Percentiles rank a stretch among this genome's conserved stretches.
Conservation (phyloP, 2,113 vertebrate genomes). For the Corydoras sp. region DNA sequence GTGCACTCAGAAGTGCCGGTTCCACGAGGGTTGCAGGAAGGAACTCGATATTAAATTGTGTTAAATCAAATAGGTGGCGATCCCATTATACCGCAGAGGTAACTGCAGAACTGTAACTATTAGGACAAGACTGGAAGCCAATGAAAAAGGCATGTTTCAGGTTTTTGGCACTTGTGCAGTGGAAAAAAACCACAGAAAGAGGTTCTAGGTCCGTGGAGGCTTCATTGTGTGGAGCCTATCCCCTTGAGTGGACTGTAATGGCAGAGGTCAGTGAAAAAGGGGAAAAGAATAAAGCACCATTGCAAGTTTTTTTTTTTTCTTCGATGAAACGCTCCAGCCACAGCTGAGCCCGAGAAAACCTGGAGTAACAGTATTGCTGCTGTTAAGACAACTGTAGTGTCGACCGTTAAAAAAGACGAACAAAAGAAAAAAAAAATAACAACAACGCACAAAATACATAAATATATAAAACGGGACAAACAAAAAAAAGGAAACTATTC, state of each 20-base stretch:
- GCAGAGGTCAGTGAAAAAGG: slow-evolving; percentile 51
- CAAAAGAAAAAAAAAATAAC: slow-evolving; percentile 48
- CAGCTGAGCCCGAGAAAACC: slow-evolving; percentile 59
- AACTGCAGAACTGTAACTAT: neutral
- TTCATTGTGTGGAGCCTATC: slow-evolving; percentile 70
- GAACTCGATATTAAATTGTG: too few species aligned
- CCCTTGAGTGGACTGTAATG: slow-evolving; percentile 80
- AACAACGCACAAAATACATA: slow-evolving; percentile 56
- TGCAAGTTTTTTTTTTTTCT: slow-evolving; percentile 29
- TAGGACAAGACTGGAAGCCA: neutral
- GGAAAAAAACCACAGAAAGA: slow-evolving; percentile 1
- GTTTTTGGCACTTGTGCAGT: slow-evolving; percentile 1
- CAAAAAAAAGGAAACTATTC: slow-evolving; percentile 57
- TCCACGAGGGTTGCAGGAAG: too few species aligned
- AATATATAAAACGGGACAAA: slow-evolving; percentile 56
- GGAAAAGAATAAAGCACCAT: slow-evolving; percentile 65
- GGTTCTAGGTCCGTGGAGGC: slow-evolving; percentile 90
- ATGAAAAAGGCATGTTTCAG: neutral
- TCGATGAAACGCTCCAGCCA: slow-evolving; percentile 55
- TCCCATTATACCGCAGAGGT: too few species aligned
- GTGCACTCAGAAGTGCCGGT: too few species aligned
- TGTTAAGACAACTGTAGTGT: slow-evolving; percentile 81
- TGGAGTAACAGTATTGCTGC: slow-evolving; percentile 75
- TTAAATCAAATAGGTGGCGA: too few species aligned
- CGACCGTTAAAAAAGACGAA: slow-evolving; percentile 60